Conservation (phyloP, 2,113 vertebrate genomes). For the Sapajus apella region DNA sequence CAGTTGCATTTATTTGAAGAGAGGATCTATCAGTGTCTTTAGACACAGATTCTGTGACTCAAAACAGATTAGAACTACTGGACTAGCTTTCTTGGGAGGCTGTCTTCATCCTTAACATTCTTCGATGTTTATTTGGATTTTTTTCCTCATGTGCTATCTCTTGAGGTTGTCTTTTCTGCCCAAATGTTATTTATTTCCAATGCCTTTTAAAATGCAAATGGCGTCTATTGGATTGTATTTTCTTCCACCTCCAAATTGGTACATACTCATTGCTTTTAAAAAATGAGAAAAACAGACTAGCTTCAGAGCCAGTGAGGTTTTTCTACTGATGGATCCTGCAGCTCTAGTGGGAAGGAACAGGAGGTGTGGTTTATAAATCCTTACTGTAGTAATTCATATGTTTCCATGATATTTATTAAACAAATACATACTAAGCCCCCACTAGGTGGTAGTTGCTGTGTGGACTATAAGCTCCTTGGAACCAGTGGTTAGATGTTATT, state of each 20-base stretch:
- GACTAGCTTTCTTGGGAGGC: neutral
- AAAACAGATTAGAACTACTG: neutral
- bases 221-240: neutral
- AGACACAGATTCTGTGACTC: neutral
- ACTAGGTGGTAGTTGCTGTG: rapidly evolving
- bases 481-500: neutral
- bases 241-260: neutral
- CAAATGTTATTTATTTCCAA: neutral
- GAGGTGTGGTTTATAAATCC: neutral
- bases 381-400: neutral
- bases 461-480: neutral
- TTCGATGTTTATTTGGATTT: neutral
- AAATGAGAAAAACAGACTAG: neutral
- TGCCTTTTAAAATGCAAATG: neutral
- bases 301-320: neutral
- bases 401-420: neutral
- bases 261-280: neutral
- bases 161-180: neutral
- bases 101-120: neutral
- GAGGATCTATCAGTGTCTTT: neutral
- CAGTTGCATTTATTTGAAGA: neutral
- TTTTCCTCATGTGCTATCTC: neutral
- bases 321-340: neutral
- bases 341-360: neutral
- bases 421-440: neutral